These are phyloP conservation scores for Sweltsa coloradensis DNA, from an alignment of 1,140 invertebrate genomes.

Conservation along the genomic window DNA sequence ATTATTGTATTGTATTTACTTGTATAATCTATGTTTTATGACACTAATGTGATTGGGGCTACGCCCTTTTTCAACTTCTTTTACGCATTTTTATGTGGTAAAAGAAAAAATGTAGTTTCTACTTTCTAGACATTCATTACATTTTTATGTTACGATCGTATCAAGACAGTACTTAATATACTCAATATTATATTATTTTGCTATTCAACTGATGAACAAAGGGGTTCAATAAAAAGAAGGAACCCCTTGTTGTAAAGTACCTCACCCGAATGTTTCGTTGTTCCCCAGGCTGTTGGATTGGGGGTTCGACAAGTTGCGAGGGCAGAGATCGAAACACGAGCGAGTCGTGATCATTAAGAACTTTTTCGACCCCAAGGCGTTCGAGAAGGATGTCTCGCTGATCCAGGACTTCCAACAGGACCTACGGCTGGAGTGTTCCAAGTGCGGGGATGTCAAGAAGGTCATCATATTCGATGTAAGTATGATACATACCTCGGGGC, in stretches of 20 bases:
- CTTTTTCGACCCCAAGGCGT: constrained; percentile 80
- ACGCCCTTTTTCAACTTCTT: no score
- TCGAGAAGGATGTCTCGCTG: constrained; percentile 76
- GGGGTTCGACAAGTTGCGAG: constrained; percentile 81
- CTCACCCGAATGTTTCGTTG: constrained; percentile 18
- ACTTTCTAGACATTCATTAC: no score
- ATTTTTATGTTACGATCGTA: no score
- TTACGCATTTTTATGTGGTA: no score
- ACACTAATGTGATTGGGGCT: no score
- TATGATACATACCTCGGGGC: no score
- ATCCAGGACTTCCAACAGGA: constrained; percentile 89
- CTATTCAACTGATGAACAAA: background rate
- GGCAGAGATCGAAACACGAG: constrained; percentile 76
- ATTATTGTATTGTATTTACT: no score
- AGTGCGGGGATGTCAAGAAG: constrained; percentile 88
- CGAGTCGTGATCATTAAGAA: constrained; percentile 89
- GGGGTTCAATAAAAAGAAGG: no score
- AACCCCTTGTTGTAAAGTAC: no score
- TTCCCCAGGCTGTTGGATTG: constrained; percentile 85
- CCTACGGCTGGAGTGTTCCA: constrained; percentile 74
- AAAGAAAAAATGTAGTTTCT: no score
- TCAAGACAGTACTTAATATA: background rate
- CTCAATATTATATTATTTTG: constrained; percentile 6
- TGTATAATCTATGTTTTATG: no score
- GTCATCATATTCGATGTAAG: constrained; percentile 87